Conservation (phyloP, 2,113 vertebrate genomes). For the Microtus oregoni region DNA sequence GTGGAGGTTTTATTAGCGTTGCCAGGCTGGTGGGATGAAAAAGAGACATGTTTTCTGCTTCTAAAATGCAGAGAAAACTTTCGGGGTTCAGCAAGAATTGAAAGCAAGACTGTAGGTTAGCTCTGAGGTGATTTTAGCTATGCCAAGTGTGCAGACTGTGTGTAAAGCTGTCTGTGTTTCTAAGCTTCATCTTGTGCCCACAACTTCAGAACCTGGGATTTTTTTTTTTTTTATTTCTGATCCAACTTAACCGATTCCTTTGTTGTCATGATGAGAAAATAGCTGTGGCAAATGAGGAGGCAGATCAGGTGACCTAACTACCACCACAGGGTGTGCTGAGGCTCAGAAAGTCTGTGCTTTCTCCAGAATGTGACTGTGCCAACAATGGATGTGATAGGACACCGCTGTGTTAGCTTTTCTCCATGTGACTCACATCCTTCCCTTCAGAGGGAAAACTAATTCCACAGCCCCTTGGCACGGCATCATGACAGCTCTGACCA, state of each 20-base stretch:
- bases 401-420: neutral
- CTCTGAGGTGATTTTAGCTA: neutral
- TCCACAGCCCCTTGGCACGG: too few species aligned
- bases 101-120: neutral
- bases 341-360: neutral
- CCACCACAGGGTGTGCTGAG: neutral
- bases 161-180: rapidly evolving
- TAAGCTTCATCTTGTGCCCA: neutral
- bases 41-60: neutral
- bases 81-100: neutral
- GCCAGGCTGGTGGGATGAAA: neutral
- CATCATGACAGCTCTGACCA: neutral
- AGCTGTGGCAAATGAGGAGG: rapidly evolving
- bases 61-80: neutral
- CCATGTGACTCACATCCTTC: neutral
- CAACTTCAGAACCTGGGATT: neutral
- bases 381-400: too few species aligned
- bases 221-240: neutral
- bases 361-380: neutral
- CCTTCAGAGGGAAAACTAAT: neutral
- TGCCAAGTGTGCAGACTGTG: neutral
- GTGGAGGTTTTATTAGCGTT: neutral
- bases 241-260: neutral
- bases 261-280: neutral
- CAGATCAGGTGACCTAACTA: rapidly evolving